These are phyloP conservation scores for Eucriotettix oculatus DNA, from an alignment of 2,888 invertebrate genomes.

Conservation along the genomic window DNA sequence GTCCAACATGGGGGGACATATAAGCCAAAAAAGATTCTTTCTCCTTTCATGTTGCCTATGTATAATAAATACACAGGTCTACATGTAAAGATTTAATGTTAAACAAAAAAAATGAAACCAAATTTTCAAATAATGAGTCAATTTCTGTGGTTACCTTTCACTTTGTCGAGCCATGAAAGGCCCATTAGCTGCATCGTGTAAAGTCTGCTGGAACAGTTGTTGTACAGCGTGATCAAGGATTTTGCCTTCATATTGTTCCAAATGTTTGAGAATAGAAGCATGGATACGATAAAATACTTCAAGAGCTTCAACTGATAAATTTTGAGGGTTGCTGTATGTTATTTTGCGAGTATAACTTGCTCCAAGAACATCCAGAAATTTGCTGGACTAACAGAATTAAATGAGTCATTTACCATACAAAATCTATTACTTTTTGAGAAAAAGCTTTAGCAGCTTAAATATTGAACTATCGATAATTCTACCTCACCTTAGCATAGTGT, in stretches of 20 bases:
- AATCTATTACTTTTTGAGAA: not conserved
- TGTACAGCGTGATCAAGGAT: constrained; percentile 26
- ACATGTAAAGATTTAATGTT: too few relatives aligned
- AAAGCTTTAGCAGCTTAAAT: not conserved
- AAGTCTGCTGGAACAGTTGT: constrained; percentile 39
- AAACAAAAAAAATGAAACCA: too few relatives aligned
- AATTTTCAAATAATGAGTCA: too few relatives aligned
- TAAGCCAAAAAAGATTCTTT: too few relatives aligned
- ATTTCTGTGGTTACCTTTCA: not conserved
- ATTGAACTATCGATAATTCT: not conserved
- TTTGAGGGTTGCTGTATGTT: constrained; percentile 66
- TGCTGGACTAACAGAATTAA: not conserved
- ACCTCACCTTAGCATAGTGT: constrained; percentile 51
- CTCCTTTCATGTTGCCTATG: too few relatives aligned
- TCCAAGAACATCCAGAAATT: constrained; percentile 17
- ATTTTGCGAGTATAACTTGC: constrained; percentile 78
- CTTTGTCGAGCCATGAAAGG: constrained; percentile 22
- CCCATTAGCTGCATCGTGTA: constrained; percentile 29
- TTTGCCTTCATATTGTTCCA: constrained; percentile 60
- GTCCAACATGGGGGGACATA: too few relatives aligned
- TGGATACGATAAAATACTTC: constrained; percentile 76
- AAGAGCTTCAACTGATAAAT: constrained; percentile 72
- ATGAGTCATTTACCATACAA: not conserved
- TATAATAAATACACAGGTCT: too few relatives aligned
- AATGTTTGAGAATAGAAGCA: constrained; percentile 72